A percentile compares a stretch with the other conserved stretches of the same genome.
Evolutionary conservation across 2,888 invertebrate species (phyloP).

Genomic region (Camponotus fellah): DNA sequence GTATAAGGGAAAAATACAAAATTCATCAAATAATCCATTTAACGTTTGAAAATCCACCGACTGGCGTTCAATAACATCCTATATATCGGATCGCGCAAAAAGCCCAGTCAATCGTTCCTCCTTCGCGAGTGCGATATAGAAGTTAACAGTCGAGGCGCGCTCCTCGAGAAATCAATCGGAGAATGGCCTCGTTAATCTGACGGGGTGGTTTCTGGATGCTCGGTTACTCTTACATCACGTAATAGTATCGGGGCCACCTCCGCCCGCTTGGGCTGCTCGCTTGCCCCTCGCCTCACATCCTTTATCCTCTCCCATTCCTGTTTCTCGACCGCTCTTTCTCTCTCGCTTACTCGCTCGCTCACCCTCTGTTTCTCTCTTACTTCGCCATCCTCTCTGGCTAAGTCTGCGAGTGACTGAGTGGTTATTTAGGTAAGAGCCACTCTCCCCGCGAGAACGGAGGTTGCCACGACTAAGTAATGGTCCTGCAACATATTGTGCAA

Average conservation of each 20-base stretch:
- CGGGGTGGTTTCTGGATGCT: slow-evolving; percentile 79
- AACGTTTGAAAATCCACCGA: slow-evolving; percentile 8
- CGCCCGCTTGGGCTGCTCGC: slow-evolving; percentile 64
- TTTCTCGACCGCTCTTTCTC: slow-evolving; percentile 38
- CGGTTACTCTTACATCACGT: slow-evolving; percentile 84
- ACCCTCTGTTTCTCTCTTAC: slow-evolving; percentile 54
- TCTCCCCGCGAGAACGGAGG: slow-evolving; percentile 73
- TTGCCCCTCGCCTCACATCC: slow-evolving; percentile 59
- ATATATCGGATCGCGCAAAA: slow-evolving; percentile 59
- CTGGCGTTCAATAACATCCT: slow-evolving; percentile 34
- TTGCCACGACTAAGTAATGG: slow-evolving; percentile 82
- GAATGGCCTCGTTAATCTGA: slow-evolving; percentile 86
- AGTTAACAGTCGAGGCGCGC: slow-evolving; percentile 79
- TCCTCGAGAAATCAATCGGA: slow-evolving; percentile 84
- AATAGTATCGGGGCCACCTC: slow-evolving; percentile 80
- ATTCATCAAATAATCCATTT: slow-evolving; percentile 46
- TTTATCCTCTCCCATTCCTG: slow-evolving; percentile 62
- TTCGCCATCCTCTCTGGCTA: slow-evolving; percentile 75
- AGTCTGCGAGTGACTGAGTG: slow-evolving; percentile 86
- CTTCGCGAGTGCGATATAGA: slow-evolving; percentile 73
- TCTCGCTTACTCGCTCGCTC: slow-evolving; percentile 46
- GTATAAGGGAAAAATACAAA: not conserved
- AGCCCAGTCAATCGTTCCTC: slow-evolving; percentile 59
- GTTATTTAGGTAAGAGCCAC: slow-evolving; percentile 86
- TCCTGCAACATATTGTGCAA: slow-evolving; percentile 84